Base-by-base conservation (phyloP, 2,797 vertebrate species). In the Phylloscopus collybita region DNA sequence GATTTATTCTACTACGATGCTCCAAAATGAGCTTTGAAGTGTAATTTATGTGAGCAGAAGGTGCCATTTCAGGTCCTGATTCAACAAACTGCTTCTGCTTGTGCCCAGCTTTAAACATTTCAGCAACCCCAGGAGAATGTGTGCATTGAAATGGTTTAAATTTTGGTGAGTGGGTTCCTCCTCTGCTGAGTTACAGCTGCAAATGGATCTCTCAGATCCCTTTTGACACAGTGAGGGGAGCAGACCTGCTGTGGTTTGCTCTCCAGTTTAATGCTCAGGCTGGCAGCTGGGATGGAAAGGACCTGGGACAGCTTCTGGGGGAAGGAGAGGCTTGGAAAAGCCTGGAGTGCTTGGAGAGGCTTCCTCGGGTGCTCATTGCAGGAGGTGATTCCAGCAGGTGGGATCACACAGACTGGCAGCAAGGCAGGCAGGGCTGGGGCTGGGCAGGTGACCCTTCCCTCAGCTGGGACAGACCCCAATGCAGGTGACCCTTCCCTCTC, bases 1-100 rank as follows among this genome's bases (percentile, higher is more conserved):
- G 82, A 81, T 94, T 95, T 81, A 66, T 90, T 96, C 79, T 67
- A 70, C 59, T 12, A 2, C 0, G 12, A 18, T 73, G 82, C n/a
- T 62, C 59, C 82, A 72, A 59, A 93, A 53, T 11, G 21, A 78
- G 44, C 36, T 53, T 86, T 30, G 26, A 72, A n/a, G 5, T 64
- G n/a, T 42, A 67, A 84, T 62, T 94, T 69, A 53, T 29, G 20
- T 4, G 22, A 84, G 45, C 38, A 79, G 45, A 23, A 32, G 11
- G 18, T n/a, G 32, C 34, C 44, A 45, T 23, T 75, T 86, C 23
- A 23, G 18, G 26, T 25, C 47, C 27, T 10, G 22, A 54, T 49
- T 91, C 44, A 56, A 65, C 62, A 81, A 53, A 21, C 22, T n/a
- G 32, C 38, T 83, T 30, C 2, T 1, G 8, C 5, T 0, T 26